Base-by-base conservation (phyloP, 2,888 invertebrate genomes). In the Aphidoletes aphidimyza region DNA sequence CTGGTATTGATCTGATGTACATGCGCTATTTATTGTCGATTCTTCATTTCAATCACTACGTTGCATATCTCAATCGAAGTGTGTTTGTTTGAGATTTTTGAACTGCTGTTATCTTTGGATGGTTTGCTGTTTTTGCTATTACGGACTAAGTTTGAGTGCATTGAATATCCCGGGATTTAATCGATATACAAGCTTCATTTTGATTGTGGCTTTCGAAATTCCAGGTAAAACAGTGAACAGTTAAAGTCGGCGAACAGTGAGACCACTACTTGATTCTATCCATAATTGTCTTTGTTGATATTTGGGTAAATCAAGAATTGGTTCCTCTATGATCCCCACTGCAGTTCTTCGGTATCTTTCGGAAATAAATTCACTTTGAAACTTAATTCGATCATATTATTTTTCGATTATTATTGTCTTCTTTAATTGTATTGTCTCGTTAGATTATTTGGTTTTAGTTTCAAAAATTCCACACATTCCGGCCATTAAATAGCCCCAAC, bases 31-130 rank as follows among this genome's bases (percentile, higher is more conserved):
- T 81, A n/a, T 6, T 69, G n/a, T 1, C 69, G 14, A 30, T 2
- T 0, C 14, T 2, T 30, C 14, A 30, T 1, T 54, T 54, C 78
- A 78, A 5, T 34, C 17, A 30, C 5, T 78, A 17, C 19, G 8
- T 22, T 17, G 6, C 14, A 36, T 78, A 22, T 14, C 11, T 8
- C 3, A 22, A 9, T 83, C 36, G 30, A 83, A 85, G 47, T 87
- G 87, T 84, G 86, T 90, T 26, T 87, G 88, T 84, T 89, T 89
- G 88, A 88, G 90, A 54, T 89, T 90, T 85, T 85, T 91, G 0
- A 93, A 93, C 84, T 94, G 95, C 86, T 93, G 94, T 19, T 92
- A 95, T 86, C 95, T 95, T 91, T 95, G 95, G 95, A 92, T 95
- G 22, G 93, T 95, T 0, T 93, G 94, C 87, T 94, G 94, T 0